Percentiles rank a stretch among this genome's conserved stretches.
Evolutionary conservation across 2,797 vertebrate species (phyloP).

Genomic region (Centroberyx gerrardi): DNA sequence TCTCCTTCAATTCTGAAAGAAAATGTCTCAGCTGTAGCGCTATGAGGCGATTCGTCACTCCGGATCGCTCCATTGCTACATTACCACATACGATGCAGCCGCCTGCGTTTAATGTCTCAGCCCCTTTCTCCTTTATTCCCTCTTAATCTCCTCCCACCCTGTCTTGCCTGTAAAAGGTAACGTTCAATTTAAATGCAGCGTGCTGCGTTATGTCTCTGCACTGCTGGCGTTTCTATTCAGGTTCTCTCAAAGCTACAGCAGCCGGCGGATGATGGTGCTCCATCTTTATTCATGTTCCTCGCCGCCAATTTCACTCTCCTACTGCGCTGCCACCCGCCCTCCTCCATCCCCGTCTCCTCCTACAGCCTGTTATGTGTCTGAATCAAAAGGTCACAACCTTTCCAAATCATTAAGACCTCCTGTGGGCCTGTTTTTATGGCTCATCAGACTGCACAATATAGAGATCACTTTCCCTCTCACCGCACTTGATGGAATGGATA

Average conservation of each 20-base stretch:
- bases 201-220: conserved; percentile 45
- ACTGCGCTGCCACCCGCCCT: neutral
- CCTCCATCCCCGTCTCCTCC: neutral
- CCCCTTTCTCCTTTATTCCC: conserved; percentile 11
- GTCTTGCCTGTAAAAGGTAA: conserved; percentile 45
- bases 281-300: conserved; percentile 59
- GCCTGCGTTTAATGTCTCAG: conserved; percentile 23
- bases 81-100: conserved; percentile 39
- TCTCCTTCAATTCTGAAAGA: conserved; percentile 24
- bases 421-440: conserved; percentile 44
- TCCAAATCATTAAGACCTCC: conserved; percentile 44
- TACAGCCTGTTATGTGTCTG: conserved; percentile 40
- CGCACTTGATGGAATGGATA: neutral
- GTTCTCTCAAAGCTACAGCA: conserved; percentile 7
- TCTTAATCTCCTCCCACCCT: conserved; percentile 19
- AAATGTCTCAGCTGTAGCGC: conserved; percentile 6
- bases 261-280: neutral
- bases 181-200: conserved; percentile 59
- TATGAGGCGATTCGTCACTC: conserved; percentile 13
- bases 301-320: conserved; percentile 21
- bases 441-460: conserved; percentile 31
- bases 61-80: conserved; percentile 4
- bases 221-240: conserved; percentile 27
- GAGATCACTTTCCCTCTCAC: conserved; percentile 26
- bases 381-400: conserved; percentile 61